Evolutionary conservation across 2,797 vertebrate species (phyloP).

Genomic region (Eurystomus glaucurus): DNA sequence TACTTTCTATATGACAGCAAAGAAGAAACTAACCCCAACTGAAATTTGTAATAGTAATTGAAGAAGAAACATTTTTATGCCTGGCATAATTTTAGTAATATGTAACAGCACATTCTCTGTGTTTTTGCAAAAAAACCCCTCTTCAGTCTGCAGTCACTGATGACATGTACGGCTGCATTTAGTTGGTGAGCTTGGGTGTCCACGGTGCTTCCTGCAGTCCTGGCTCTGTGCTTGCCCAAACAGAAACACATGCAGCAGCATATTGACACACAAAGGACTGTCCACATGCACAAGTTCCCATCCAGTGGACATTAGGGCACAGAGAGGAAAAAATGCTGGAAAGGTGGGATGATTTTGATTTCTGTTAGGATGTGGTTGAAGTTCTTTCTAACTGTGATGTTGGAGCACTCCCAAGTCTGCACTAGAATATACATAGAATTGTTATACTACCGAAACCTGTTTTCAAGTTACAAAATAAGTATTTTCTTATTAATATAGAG

Average conservation of each 20-base stretch:
- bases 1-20: not conserved
- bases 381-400: not conserved
- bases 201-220: not conserved
- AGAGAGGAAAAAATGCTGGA: not conserved
- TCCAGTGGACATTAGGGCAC: not conserved
- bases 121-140: not conserved
- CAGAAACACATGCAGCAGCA: not conserved
- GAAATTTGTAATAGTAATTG: not conserved
- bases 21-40: not conserved
- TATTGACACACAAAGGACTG: not conserved
- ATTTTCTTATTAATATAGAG: not conserved
- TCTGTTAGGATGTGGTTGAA: accelerated
- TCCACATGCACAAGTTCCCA: not conserved
- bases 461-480: not conserved
- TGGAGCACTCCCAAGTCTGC: not conserved
- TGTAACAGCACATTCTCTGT: not conserved
- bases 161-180: not conserved
- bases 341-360: not conserved
- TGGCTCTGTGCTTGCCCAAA: not conserved
- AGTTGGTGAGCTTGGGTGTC: not conserved
- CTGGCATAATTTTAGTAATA: not conserved
- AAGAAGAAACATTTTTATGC: not conserved
- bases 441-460: not conserved
- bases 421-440: not conserved
- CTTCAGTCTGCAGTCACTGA: not conserved